Evolutionary conservation across 2,797 vertebrate genomes (phyloP).

Genomic region (Myotis pilosus): DNA sequence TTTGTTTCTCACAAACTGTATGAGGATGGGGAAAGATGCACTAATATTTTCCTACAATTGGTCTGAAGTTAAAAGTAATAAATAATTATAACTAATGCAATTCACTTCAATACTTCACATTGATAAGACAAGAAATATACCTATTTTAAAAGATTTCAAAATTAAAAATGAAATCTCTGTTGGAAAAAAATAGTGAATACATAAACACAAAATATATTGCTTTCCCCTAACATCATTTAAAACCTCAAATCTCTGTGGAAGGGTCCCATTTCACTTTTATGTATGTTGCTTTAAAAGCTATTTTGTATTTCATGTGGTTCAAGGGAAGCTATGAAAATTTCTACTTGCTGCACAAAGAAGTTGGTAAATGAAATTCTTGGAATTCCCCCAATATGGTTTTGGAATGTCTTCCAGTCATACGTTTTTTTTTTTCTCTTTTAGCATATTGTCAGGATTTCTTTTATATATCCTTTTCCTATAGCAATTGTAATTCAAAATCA

Average conservation of each 20-base stretch:
- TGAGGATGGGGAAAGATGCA: neutral
- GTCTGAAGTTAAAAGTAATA: neutral
- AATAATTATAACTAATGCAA: neutral
- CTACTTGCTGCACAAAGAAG: constrained; percentile 60
- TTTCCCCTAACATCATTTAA: constrained; percentile 64
- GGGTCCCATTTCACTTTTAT: constrained; percentile 1
- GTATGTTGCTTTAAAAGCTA: constrained; percentile 50
- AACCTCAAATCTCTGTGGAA: constrained; percentile 66
- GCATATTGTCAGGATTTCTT: constrained; percentile 8
- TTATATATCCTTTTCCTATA: constrained; percentile 17
- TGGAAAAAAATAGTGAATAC: constrained; percentile 11
- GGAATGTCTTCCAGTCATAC: constrained; percentile 23
- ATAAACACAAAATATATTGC: constrained; percentile 56
- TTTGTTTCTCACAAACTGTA: neutral
- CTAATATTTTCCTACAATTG: neutral
- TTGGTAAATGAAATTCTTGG: constrained; percentile 58
- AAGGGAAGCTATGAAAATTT: constrained; percentile 47
- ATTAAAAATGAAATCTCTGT: constrained; percentile 11
- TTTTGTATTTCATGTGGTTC: constrained; percentile 32
- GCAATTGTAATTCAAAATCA: constrained; percentile 34
- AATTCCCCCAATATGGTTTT: constrained; percentile 23
- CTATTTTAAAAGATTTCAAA: constrained; percentile 56
- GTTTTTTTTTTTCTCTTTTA: constrained; percentile 40
- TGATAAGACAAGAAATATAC: neutral
- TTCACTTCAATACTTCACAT: neutral